A percentile compares a stretch with the other conserved stretches of the same genome.
These are phyloP conservation scores for Callopanchax toddi DNA, from an alignment of 2,113 vertebrate species.

Conservation along the genomic window DNA sequence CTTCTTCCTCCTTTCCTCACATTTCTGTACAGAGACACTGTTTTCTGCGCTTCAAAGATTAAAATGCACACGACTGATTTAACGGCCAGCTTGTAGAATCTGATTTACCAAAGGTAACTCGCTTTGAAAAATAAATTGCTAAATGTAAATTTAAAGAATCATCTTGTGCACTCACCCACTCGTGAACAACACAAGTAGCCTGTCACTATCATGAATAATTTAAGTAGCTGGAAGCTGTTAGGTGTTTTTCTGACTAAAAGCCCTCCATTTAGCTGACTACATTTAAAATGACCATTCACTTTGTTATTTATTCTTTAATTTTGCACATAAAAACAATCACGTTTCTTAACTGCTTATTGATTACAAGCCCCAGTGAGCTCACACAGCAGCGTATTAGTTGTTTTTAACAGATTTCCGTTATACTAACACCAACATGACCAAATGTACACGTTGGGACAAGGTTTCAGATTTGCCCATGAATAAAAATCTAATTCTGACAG, in stretches of 20 bases:
- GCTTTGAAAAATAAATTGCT: background rate
- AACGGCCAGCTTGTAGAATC: slow-evolving; percentile 17
- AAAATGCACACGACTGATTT: slow-evolving; percentile 11
- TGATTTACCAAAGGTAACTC: too few species aligned
- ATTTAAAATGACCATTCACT: background rate
- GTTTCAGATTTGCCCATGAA: too few species aligned
- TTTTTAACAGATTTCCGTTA: too few species aligned
- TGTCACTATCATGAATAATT: slow-evolving; percentile 7
- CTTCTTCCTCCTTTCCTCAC: slow-evolving; percentile 17
- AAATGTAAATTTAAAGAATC: background rate
- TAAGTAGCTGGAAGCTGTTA: slow-evolving; percentile 2
- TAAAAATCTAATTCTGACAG: too few species aligned
- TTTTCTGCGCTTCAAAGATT: slow-evolving; percentile 18
- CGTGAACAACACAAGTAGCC: background rate
- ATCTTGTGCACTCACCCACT: background rate
- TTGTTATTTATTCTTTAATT: too few species aligned
- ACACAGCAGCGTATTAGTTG: background rate
- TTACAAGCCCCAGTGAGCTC: background rate
- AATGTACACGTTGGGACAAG: too few species aligned
- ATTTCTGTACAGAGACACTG: slow-evolving; percentile 10
- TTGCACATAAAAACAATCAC: background rate
- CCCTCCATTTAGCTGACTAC: background rate
- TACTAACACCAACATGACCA: too few species aligned
- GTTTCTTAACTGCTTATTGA: background rate
- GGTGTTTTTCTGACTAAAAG: background rate